Evolutionary conservation across 1,140 invertebrate genomes (phyloP).

Genomic region (Carposina sasakii): DNA sequence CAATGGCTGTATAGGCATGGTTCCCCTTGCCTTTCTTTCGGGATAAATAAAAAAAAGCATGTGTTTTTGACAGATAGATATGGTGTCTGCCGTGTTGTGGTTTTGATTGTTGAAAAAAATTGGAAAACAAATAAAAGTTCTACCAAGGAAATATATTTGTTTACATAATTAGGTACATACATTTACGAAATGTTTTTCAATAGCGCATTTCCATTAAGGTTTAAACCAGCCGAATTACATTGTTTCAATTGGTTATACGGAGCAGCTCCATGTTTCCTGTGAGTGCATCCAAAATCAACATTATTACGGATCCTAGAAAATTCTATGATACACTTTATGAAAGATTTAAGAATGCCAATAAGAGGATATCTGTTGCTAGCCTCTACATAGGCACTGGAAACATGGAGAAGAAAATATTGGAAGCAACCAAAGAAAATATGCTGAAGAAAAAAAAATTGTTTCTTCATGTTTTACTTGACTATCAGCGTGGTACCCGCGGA

Average conservation of each 20-base stretch:
- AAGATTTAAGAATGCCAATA: constrained; percentile 79
- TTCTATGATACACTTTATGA: constrained; percentile 85
- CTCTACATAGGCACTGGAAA: constrained; percentile 94
- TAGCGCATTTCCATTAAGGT: constrained; percentile 44
- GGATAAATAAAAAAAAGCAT: too few relatives aligned
- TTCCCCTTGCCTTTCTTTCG: too few relatives aligned
- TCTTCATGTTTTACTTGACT: constrained; percentile 91
- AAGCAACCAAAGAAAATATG: constrained; percentile 75
- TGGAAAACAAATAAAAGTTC: too few relatives aligned
- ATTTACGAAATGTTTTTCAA: constrained; percentile 29
- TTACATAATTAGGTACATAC: too few relatives aligned
- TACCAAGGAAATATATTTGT: too few relatives aligned
- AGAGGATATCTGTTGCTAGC: constrained; percentile 90
- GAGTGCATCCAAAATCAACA: constrained; percentile 78
- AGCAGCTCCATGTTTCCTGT: constrained; percentile 81
- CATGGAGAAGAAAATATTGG: constrained; percentile 86
- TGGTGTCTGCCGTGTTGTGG: too few relatives aligned
- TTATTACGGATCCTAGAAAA: constrained; percentile 81
- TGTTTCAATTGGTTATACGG: constrained; percentile 79
- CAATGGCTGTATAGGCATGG: too few relatives aligned
- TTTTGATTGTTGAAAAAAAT: too few relatives aligned
- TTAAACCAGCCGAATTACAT: constrained; percentile 55
- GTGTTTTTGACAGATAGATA: too few relatives aligned
- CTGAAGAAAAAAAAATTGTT: constrained; percentile 78
- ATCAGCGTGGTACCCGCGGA: constrained; percentile 90